These are phyloP conservation scores for Lindbergichthys nudifrons DNA, from an alignment of 2,797 vertebrate genomes.

Conservation along the genomic window DNA sequence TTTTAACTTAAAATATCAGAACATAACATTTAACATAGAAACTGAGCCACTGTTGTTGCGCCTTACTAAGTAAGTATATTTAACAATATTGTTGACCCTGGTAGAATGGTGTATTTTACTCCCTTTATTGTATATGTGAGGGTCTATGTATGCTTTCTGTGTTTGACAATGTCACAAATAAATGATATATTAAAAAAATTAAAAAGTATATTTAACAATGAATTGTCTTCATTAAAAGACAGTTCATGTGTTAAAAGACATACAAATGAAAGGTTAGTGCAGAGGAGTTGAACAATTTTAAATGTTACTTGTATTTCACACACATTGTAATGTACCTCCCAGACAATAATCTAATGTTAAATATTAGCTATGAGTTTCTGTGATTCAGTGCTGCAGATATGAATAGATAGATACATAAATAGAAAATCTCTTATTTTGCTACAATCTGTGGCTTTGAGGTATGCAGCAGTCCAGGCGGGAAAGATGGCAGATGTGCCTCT, in stretches of 20 bases:
- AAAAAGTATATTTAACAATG: background rate
- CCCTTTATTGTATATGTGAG: no score
- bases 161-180: no score
- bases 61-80: background rate
- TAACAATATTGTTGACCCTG: background rate
- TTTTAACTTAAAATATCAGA: background rate
- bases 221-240: no score
- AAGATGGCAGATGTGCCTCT: slow-evolving; percentile 61
- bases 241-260: no score
- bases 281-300: no score
- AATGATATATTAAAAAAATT: no score
- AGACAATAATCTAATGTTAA: slow-evolving; percentile 10
- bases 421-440: slow-evolving; percentile 36
- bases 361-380: background rate
- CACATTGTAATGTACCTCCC: background rate
- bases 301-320: no score
- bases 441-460: slow-evolving; percentile 50
- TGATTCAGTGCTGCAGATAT: slow-evolving; percentile 22
- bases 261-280: no score
- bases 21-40: background rate
- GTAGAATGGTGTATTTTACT: no score
- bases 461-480: slow-evolving; percentile 55
- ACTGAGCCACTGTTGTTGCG: background rate
- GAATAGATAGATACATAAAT: slow-evolving; percentile 31
- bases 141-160: no score